phyloP scores from a whole-genome alignment of 2,888 invertebrate species.

The Timema podura region DNA sequence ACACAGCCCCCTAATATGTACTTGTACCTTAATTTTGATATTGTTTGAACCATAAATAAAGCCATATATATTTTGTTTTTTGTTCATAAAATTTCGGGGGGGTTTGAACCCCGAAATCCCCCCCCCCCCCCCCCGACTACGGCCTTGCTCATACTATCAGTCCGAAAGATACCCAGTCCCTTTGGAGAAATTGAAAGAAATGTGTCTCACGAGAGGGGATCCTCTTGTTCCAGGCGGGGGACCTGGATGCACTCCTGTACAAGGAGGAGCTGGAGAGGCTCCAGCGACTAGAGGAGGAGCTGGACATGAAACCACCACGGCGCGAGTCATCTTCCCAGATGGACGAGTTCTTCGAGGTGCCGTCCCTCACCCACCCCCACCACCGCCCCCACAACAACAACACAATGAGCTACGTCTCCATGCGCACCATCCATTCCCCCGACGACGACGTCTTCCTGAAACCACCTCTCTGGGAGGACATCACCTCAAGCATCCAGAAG shows the following conservation, averaged over 20 bases:
- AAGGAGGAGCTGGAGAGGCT: slow-evolving; percentile 67
- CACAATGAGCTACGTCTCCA: slow-evolving; percentile 52
- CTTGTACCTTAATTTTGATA: no score
- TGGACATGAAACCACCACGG: slow-evolving; percentile 47
- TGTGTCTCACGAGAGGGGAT: no score
- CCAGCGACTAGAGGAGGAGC: slow-evolving; percentile 58
- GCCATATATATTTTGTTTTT: no score
- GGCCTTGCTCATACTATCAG: no score
- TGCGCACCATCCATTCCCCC: slow-evolving; percentile 52
- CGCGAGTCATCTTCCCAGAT: slow-evolving; percentile 58
- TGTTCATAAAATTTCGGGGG: no score
- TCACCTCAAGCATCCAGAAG: slow-evolving; percentile 84
- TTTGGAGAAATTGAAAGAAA: no score
- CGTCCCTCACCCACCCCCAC: slow-evolving; percentile 35
- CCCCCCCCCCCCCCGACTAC: no score
- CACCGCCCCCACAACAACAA: slow-evolving; percentile 25
- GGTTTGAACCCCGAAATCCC: no score
- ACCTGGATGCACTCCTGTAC: slow-evolving; percentile 74
- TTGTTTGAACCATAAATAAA: no score
- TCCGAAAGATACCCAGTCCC: no score
- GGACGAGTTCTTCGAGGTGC: slow-evolving; percentile 63
- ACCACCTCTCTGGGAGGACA: slow-evolving; percentile 84
- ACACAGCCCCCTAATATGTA: no score
- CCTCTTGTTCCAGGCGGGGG: slow-evolving; percentile 66
- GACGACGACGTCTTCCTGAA: slow-evolving; percentile 84